Base-by-base conservation (phyloP, 2,797 vertebrate species). In the Acrocephalus scirpaceus region DNA sequence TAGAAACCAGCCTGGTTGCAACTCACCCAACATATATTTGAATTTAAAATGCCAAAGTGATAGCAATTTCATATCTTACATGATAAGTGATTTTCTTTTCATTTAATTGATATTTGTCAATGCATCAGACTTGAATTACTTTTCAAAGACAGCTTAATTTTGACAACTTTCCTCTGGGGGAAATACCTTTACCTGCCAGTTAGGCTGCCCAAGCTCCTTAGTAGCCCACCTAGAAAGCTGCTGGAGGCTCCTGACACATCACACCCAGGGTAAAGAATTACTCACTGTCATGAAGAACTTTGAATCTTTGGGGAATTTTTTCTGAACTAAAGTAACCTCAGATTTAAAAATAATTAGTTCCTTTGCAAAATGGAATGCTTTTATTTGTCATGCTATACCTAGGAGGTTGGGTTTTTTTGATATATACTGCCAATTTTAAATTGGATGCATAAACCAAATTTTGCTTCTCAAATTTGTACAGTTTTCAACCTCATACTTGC, bases 121-220 rank as follows among this genome's bases (percentile, higher is more conserved):
- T 92, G 87, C 34, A 86, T 86, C 73, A 79, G 78, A 64, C 25
- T 79, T 53, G 25, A 92, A 75, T 69, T 80, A 22, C 27, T 88
- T 86, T 80, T 86, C 50, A 69, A 77, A 88, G 69, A 54, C 65
- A 72, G 73, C 18, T 88, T 75, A 74, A 86, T 90, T 93, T 45
- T 81, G 73, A 78, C 76, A 90, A 14, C 11, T 29, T 88, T 96
- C 91, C 93, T 96, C 47, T 91, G 88, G 86, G 88, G 80, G 86
- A 92, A 94, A 95, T 95, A 91, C 85, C 82, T 96, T 77, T 86
- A 71, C n/a, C 47, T 92, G 50, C 60, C 16, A 42, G 26, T 72
- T 65, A 87, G 83, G 34, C 51, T 73, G 11, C 27, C n/a, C 56
- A 34, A 87, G 32, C 87, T 87, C 51, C 54, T 90, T 21, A 51